Base-by-base conservation (phyloP, 2,888 invertebrate species). In the Cerceris rybyensis region DNA sequence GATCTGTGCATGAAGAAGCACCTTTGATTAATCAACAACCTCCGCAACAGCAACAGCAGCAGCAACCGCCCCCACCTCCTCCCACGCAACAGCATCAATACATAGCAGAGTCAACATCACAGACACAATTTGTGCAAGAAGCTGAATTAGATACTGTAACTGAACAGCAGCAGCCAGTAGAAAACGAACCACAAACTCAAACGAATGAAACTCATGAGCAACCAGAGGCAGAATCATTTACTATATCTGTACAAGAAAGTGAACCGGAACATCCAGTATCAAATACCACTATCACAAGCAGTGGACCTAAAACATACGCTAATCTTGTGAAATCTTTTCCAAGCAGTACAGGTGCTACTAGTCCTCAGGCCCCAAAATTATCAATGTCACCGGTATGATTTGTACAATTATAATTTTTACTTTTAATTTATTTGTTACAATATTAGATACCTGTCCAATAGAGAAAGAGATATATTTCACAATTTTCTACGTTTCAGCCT, bases 261-360 rank as follows among this genome's bases (percentile, higher is more conserved):
- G 92, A 91, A 75, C 90, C 81, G 80, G 93, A 92, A 86, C 93
- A 88, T 87, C 89, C 87, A 92, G 93, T 93, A 80, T 89, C 93
- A 81, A 88, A 91, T 87, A 88, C 92, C 81, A 85, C 70, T 93
- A 88, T 93, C 90, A 87, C 91, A 86, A 90, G 91, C 89, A 90
- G 92, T 85, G 89, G 90, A 92, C 97, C 97, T 16, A 97, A 97
- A 93, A 97, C 98, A 11, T 98, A 97, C 93, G 97, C 98, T 16
- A 97, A 96, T 93, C 94, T 97, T 87, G 95, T 98, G 88, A 97
- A 97, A 93, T 94, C 95, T 75, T 90, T 87, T 58, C 90, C 87
- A 69, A 88, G 83, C 84, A 86, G 86, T 69, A 86, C 85, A 80
- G 82, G 88, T 84, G 88, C 90, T 80, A 87, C 88, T 78, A 88